Conservation (phyloP, 2,113 vertebrate species). For the Vicugna pacos region DNA sequence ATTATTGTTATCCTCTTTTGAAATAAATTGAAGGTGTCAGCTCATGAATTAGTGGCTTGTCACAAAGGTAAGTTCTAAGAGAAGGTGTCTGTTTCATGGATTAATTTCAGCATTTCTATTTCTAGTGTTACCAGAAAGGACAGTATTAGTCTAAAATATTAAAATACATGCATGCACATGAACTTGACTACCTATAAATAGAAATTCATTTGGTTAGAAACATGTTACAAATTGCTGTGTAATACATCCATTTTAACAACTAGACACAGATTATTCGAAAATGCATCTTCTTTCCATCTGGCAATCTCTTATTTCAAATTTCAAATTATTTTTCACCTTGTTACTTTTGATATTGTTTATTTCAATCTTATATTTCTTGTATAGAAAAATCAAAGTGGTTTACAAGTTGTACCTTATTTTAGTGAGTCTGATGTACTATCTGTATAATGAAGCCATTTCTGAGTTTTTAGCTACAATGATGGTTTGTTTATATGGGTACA, state of each 20-base stretch:
- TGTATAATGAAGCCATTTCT: neutral
- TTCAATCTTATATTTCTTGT: slow-evolving; percentile 36
- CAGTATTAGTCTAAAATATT: slow-evolving; percentile 60
- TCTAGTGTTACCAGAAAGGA: neutral
- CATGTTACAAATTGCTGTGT: slow-evolving; percentile 40
- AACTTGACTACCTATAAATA: slow-evolving; percentile 37
- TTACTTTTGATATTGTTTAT: slow-evolving; percentile 55
- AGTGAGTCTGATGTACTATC: neutral
- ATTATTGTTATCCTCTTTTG: neutral
- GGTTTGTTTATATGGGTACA: neutral
- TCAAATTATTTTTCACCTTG: slow-evolving; percentile 33
- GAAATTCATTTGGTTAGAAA: slow-evolving; percentile 56
- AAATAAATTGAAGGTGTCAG: slow-evolving; percentile 1
- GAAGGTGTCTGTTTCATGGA: neutral
- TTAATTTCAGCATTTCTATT: slow-evolving; percentile 55
- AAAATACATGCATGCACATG: slow-evolving; percentile 43
- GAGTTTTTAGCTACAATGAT: neutral
- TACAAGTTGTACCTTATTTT: slow-evolving; percentile 47
- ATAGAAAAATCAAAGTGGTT: slow-evolving; percentile 41
- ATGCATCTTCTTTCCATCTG: neutral
- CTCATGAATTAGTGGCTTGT: neutral
- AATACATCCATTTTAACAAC: slow-evolving; percentile 38
- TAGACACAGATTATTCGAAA: slow-evolving; percentile 42
- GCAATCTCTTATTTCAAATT: slow-evolving; percentile 47
- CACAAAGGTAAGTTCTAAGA: slow-evolving; percentile 28